These are phyloP conservation scores for Coryphaenoides rupestris DNA, from an alignment of 2,113 vertebrate genomes.

Conservation along the genomic window DNA sequence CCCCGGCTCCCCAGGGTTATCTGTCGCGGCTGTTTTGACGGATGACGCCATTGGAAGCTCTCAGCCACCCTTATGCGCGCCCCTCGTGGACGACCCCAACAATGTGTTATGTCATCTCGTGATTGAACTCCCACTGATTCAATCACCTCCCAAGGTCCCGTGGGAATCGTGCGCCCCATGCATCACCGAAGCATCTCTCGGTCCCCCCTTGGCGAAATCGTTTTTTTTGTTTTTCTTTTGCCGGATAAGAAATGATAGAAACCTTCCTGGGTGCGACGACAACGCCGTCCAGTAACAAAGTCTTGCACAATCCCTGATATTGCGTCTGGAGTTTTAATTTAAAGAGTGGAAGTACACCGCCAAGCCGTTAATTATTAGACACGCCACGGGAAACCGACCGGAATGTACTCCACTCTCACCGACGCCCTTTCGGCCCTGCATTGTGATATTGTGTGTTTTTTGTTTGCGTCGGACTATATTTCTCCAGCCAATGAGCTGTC, in stretches of 20 bases:
- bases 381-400: background rate
- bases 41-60: slow-evolving; percentile 27
- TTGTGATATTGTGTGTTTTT: too few species aligned
- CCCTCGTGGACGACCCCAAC: slow-evolving; percentile 26
- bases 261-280: slow-evolving; percentile 14
- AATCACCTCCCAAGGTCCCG: slow-evolving; percentile 32
- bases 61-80: slow-evolving; percentile 15
- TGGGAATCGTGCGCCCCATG: slow-evolving; percentile 19
- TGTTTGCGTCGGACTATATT: too few species aligned
- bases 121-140: slow-evolving; percentile 33
- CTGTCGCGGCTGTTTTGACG: slow-evolving; percentile 21
- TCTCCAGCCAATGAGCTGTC: too few species aligned
- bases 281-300: slow-evolving; percentile 30
- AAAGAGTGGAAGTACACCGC: background rate
- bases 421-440: too few species aligned
- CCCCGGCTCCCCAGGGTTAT: slow-evolving; percentile 4
- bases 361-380: background rate
- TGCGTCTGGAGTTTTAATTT: background rate
- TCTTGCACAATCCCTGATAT: slow-evolving; percentile 58
- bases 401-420: too few species aligned
- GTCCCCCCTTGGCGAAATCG: slow-evolving; percentile 29
- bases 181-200: slow-evolving; percentile 48
- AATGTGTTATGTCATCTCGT: slow-evolving; percentile 40
- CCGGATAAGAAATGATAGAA: slow-evolving; percentile 35
- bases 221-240: too few species aligned